Percentiles rank a stretch among this genome's conserved stretches.
Evolutionary conservation across 2,797 vertebrate genomes (phyloP).

Genomic region (Lates japonicus): DNA sequence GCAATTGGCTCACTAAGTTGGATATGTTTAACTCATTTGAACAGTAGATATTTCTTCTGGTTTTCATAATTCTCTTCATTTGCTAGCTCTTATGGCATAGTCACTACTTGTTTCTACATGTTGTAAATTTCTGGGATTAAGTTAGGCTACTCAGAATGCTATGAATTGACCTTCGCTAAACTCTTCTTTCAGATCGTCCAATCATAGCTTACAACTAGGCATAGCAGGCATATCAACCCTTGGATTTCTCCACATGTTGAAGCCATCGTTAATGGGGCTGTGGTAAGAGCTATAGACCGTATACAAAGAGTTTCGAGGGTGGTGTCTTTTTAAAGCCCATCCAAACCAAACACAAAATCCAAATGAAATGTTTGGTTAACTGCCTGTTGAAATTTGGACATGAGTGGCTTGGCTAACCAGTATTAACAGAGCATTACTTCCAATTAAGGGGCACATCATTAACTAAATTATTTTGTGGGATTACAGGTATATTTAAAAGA

Average conservation of each 20-base stretch:
- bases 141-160: neutral
- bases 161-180: neutral
- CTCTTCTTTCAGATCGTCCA: neutral
- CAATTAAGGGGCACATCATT: neutral
- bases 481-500: too few species aligned
- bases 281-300: too few species aligned
- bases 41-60: neutral
- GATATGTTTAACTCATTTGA: neutral
- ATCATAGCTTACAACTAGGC: conserved; percentile 3
- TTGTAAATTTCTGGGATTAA: neutral
- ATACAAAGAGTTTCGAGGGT: neutral
- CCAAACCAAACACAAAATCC: neutral
- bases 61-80: conserved; percentile 9
- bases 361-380: neutral
- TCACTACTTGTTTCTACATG: neutral
- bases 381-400: neutral
- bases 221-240: neutral
- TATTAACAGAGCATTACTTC: neutral
- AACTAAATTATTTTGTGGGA: neutral
- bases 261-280: neutral
- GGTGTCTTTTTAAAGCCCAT: neutral
- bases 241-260: neutral
- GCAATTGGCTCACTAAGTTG: neutral
- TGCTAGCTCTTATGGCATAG: neutral
- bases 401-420: too few species aligned